These are phyloP conservation scores for Acanthosepion pharaonis DNA, from an alignment of 2,888 invertebrate species.

Conservation along the genomic window DNA sequence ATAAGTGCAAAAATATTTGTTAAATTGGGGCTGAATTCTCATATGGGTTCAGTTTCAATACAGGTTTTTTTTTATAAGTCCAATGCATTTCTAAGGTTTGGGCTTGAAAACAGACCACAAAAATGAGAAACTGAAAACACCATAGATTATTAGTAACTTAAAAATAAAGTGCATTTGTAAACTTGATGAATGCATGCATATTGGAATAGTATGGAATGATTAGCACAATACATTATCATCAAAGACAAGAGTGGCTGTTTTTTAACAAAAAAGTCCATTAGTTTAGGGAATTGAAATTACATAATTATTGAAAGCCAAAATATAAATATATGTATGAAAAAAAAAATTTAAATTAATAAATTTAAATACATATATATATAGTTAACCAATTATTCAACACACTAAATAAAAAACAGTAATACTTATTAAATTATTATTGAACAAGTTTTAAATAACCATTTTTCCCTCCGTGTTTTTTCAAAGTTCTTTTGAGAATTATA, in stretches of 20 bases:
- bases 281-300: background rate
- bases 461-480: too few relatives aligned
- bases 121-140: background rate
- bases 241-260: background rate
- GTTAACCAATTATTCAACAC: too few relatives aligned
- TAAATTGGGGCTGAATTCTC: background rate
- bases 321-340: too few relatives aligned
- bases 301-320: background rate
- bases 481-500: too few relatives aligned
- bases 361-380: too few relatives aligned
- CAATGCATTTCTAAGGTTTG: background rate
- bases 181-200: background rate
- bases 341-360: too few relatives aligned
- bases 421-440: too few relatives aligned
- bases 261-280: too few relatives aligned
- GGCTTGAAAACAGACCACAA: slow-evolving; percentile 2
- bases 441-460: too few relatives aligned
- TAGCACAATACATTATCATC: background rate
- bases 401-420: too few relatives aligned
- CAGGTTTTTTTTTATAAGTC: too few relatives aligned
- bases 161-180: background rate
- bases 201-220: background rate
- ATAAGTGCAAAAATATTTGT: slow-evolving; percentile 13
- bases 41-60: background rate
- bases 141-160: background rate